phyloP scores from a whole-genome alignment of 2,888 invertebrate genomes.

The Leptogaster cylindrica region DNA sequence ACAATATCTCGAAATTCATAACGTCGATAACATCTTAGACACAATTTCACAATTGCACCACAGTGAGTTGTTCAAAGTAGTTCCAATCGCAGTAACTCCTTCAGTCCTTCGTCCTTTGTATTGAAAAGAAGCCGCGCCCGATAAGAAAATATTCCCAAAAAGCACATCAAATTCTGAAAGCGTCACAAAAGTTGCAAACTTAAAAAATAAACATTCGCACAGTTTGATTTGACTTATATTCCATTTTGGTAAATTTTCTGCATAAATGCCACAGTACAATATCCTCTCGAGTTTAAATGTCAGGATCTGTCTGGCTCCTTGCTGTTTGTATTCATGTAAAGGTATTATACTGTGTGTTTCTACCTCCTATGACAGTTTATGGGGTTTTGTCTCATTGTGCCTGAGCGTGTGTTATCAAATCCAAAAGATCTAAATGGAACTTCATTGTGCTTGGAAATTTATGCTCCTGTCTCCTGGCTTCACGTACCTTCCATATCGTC shows the following conservation, averaged over 20 bases:
- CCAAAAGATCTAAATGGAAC: constrained; percentile 38
- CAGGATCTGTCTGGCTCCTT: constrained; percentile 25
- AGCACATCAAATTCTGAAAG: too few relatives aligned
- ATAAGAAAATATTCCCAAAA: too few relatives aligned
- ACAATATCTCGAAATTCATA: too few relatives aligned
- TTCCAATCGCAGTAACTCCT: too few relatives aligned
- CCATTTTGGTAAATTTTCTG: constrained; percentile 38
- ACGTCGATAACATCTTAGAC: too few relatives aligned
- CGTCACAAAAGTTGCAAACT: too few relatives aligned
- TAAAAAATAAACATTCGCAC: too few relatives aligned
- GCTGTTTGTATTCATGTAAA: constrained; percentile 29
- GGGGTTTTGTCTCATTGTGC: constrained; percentile 34
- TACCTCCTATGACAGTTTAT: constrained; percentile 34
- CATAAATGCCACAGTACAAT: constrained; percentile 20
- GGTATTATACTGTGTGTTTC: constrained; percentile 31
- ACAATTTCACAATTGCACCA: too few relatives aligned
- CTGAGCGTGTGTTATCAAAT: constrained; percentile 36
- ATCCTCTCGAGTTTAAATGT: constrained; percentile 23
- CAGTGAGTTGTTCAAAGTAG: too few relatives aligned
- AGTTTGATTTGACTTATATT: constrained; percentile 35
- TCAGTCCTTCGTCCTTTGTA: too few relatives aligned
- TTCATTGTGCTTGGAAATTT: constrained; percentile 36
- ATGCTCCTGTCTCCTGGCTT: constrained; percentile 29
- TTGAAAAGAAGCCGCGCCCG: too few relatives aligned
- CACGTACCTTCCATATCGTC: not conserved